Percentiles rank a stretch among this genome's conserved stretches.
Conservation (phyloP, 2,797 vertebrate species). For the Diplodus sargus region DNA sequence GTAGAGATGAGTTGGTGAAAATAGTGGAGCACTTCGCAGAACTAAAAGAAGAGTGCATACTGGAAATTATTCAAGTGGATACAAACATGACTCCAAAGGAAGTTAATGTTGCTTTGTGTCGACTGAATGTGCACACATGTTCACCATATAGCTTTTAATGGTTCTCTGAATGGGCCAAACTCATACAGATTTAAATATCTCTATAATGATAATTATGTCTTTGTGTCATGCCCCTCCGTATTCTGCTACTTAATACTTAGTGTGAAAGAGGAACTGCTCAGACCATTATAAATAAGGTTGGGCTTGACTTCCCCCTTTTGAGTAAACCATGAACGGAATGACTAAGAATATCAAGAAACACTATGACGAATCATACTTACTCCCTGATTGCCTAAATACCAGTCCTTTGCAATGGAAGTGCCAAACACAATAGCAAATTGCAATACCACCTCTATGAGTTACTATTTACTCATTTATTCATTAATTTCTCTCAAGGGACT, state of each 20-base stretch:
- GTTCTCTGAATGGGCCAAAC: neutral
- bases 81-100: neutral
- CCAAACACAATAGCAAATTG: neutral
- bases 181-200: neutral
- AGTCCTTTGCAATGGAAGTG: neutral
- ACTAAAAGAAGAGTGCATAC: neutral
- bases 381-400: neutral
- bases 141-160: neutral
- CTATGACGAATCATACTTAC: neutral
- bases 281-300: no score
- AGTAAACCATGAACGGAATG: neutral
- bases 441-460: neutral
- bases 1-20: neutral
- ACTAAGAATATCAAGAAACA: neutral
- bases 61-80: neutral
- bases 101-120: neutral
- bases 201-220: neutral
- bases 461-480: neutral
- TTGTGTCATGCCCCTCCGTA: neutral
- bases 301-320: neutral
- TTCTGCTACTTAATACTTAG: neutral
- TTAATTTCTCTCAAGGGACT: conserved; percentile 87
- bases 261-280: neutral
- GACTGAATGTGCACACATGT: neutral
- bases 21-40: neutral